Evolutionary conservation across 1,140 invertebrate species (phyloP).

Genomic region (Stegodyphus mimosarum): DNA sequence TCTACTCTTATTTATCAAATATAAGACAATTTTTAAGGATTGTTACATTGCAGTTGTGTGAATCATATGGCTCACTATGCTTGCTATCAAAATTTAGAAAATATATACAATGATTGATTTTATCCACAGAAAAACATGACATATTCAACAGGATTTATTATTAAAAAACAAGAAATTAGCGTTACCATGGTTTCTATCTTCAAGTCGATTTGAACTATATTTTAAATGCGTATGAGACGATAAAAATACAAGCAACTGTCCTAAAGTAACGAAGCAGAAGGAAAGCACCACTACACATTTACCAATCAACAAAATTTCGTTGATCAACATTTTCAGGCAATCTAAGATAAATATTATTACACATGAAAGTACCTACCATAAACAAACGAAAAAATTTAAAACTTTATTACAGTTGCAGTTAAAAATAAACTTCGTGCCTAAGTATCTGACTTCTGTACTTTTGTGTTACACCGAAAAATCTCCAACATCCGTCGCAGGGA

Average conservation of each 20-base stretch:
- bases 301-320: neutral
- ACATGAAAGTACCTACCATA: too few species aligned
- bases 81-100: neutral
- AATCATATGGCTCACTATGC: neutral
- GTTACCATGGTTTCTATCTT: neutral
- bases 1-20: too few species aligned
- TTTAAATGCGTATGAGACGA: neutral
- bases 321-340: neutral
- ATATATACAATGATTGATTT: too few species aligned
- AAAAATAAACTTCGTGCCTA: too few species aligned
- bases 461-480: too few species aligned
- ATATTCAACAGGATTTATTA: neutral
- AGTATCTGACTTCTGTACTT: too few species aligned
- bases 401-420: too few species aligned
- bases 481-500: too few species aligned
- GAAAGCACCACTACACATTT: neutral
- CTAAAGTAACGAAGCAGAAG: conserved; percentile 13
- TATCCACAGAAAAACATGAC: neutral
- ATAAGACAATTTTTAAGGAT: neutral
- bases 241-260: conserved; percentile 12
- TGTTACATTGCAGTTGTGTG: neutral
- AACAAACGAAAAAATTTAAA: too few species aligned
- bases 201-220: neutral
- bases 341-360: too few species aligned
- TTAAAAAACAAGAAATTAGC: neutral